Conservation (phyloP, 2,113 vertebrate genomes). For the Turnix velox region DNA sequence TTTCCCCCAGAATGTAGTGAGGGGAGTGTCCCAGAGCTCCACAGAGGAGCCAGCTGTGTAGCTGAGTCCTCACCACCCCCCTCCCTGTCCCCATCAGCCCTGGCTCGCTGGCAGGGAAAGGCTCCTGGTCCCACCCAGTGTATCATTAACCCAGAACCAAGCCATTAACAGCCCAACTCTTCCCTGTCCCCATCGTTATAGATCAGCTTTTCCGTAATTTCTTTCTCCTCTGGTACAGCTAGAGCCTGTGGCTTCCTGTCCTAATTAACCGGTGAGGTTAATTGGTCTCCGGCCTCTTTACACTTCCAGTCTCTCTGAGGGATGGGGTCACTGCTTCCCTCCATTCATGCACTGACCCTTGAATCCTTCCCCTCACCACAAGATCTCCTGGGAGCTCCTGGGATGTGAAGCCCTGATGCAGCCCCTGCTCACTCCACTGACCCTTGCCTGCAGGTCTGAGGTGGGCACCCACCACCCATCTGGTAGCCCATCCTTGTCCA, state of each 20-base stretch:
- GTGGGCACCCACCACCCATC: fast-evolving
- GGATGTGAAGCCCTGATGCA: neutral
- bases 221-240: slow-evolving; percentile 22
- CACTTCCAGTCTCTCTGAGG: neutral
- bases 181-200: neutral
- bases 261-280: slow-evolving; percentile 49
- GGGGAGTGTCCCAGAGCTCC: neutral
- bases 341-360: neutral
- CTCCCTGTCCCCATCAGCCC: neutral
- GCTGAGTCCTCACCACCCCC: neutral
- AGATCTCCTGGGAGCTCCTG: neutral
- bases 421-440: neutral
- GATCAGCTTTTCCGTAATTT: slow-evolving; percentile 31
- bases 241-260: slow-evolving; percentile 43
- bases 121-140: neutral
- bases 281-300: slow-evolving; percentile 12
- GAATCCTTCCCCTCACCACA: neutral
- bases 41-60: neutral
- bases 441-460: neutral
- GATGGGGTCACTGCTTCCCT: neutral
- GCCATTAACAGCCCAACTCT: neutral
- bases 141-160: slow-evolving; percentile 50
- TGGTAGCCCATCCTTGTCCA: neutral
- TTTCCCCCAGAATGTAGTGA: neutral
- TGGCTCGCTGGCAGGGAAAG: neutral